A percentile compares a stretch with the other conserved stretches of the same genome.
Evolutionary conservation across 2,797 vertebrate species (phyloP).

Genomic region (Coccyzus lansbergi): DNA sequence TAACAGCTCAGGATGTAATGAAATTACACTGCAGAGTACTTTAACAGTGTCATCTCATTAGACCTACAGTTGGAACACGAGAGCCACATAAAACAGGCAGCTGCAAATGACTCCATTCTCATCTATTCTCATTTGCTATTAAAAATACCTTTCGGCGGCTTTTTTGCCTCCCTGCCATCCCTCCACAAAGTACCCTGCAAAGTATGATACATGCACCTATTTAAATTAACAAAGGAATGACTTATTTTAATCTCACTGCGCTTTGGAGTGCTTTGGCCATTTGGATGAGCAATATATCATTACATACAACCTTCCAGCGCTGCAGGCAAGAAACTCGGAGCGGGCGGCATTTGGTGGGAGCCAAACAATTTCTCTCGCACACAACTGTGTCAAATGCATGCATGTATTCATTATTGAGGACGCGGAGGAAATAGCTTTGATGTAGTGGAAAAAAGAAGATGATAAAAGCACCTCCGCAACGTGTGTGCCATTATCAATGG

Average conservation of each 20-base stretch:
- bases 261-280: constrained; percentile 86
- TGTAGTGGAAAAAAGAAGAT: constrained; percentile 83
- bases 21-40: constrained; percentile 83
- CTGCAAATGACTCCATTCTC: constrained; percentile 85
- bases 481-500: constrained; percentile 84
- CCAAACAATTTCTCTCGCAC: constrained; percentile 92
- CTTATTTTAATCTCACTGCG: constrained; percentile 92
- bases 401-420: constrained; percentile 86
- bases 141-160: constrained; percentile 96
- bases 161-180: constrained; percentile 81
- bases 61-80: constrained; percentile 83
- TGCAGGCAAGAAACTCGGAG: constrained; percentile 90
- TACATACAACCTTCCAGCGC: constrained; percentile 90
- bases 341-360: constrained; percentile 88
- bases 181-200: constrained; percentile 87
- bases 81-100: constrained; percentile 83
- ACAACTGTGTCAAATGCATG: constrained; percentile 90
- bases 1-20: constrained; percentile 83
- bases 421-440: constrained; percentile 81
- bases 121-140: constrained; percentile 90
- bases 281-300: constrained; percentile 96
- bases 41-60: constrained; percentile 85
- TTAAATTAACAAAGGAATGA: constrained; percentile 99
- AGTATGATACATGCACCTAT: constrained; percentile 97
- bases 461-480: constrained; percentile 91